Conservation (phyloP, 2,888 invertebrate species). For the Yponomeuta plumbellus region DNA sequence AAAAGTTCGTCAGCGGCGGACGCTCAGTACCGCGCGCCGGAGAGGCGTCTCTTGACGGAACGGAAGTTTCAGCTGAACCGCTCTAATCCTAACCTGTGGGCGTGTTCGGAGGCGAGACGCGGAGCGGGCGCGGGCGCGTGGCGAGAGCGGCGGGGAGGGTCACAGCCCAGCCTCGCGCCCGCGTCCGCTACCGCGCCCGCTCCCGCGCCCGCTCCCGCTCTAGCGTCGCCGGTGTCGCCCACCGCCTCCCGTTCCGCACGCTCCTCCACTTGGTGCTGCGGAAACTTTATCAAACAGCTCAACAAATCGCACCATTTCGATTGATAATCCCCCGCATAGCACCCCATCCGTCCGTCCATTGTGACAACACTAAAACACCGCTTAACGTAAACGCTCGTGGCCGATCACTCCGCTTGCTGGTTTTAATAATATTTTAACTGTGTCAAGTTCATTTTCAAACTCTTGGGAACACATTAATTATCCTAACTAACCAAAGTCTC, state of each 20-base stretch:
- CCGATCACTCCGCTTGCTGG: slow-evolving; percentile 2
- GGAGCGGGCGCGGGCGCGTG: slow-evolving; percentile 33
- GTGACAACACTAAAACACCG: slow-evolving; percentile 17
- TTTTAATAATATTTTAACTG: slow-evolving; percentile 2
- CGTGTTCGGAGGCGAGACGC: slow-evolving; percentile 57
- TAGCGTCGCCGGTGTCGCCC: slow-evolving; percentile 16
- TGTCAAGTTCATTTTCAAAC: background rate
- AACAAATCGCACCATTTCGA: slow-evolving; percentile 85
- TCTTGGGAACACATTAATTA: background rate
- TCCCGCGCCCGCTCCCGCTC: slow-evolving; percentile 27
- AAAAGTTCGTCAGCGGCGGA: slow-evolving; percentile 72
- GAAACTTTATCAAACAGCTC: slow-evolving; percentile 86
- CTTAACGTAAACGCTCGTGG: background rate
- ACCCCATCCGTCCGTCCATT: slow-evolving; percentile 20
- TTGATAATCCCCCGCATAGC: slow-evolving; percentile 59
- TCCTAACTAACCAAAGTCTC: slow-evolving; percentile 10
- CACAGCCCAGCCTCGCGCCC: slow-evolving; percentile 54
- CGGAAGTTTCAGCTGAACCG: slow-evolving; percentile 64
- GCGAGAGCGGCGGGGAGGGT: slow-evolving; percentile 49
- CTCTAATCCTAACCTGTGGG: slow-evolving; percentile 69
- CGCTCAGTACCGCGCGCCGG: slow-evolving; percentile 42
- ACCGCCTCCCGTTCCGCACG: slow-evolving; percentile 63
- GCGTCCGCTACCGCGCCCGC: slow-evolving; percentile 27
- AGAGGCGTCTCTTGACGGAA: slow-evolving; percentile 53
- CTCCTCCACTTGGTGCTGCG: slow-evolving; percentile 86